These are phyloP conservation scores for Apodemus speciosus DNA, from an alignment of 2,113 vertebrate genomes.

Conservation along the genomic window DNA sequence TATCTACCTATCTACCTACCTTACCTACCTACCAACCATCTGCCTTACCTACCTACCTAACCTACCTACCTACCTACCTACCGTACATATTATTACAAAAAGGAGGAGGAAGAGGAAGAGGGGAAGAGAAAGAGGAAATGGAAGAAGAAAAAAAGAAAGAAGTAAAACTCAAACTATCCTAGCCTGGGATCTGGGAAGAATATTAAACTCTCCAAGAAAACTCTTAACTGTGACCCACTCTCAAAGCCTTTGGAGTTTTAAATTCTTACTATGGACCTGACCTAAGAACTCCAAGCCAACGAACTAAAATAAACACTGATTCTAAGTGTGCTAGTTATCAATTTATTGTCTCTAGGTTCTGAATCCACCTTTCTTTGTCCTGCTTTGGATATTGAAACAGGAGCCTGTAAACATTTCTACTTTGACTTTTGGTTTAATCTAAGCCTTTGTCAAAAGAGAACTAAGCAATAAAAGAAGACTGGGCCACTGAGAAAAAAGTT, in stretches of 20 bases:
- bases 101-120: too few relatives aligned
- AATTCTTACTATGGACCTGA: background rate
- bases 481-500: background rate
- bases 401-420: background rate
- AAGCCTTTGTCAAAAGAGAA: background rate
- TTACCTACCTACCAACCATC: too few relatives aligned
- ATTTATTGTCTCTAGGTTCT: background rate
- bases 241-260: conserved; percentile 12
- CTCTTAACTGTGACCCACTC: background rate
- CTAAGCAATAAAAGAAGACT: background rate
- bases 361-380: background rate
- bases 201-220: background rate
- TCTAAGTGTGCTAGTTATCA: background rate
- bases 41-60: background rate
- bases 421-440: background rate
- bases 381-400: background rate
- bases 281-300: conserved; percentile 16
- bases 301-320: conserved; percentile 30
- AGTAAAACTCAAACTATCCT: background rate
- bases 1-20: too few relatives aligned
- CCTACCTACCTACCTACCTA: background rate
- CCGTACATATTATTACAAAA: too few relatives aligned
- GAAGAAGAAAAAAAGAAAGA: too few relatives aligned
- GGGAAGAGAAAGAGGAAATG: too few relatives aligned
- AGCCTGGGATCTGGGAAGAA: background rate